Base-by-base conservation (phyloP, 2,797 vertebrate species). In the Myiothlypis coronata region DNA sequence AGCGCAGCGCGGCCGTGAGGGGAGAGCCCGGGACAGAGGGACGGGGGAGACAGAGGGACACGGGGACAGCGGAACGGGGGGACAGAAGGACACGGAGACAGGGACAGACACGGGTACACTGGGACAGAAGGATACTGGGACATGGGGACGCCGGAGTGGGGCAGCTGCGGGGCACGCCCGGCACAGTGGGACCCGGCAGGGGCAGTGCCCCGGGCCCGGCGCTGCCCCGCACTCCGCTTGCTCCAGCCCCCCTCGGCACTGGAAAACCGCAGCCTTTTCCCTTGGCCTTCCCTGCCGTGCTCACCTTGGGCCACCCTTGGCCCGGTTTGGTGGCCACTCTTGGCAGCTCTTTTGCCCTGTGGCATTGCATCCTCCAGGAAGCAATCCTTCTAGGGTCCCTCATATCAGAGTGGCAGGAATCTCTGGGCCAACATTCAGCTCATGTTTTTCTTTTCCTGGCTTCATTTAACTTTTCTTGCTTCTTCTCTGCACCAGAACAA, bases 111-210 rank as follows among this genome's bases (percentile, higher is more conserved):
- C 37, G 37, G 12, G 37, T 37, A 49, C 14, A 9, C 12, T 0
- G 21, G 14, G 23, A 17, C 34, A 12, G 8, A 6, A 3, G 56
- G 24, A 35, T 3, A 12, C 15, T 3, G 56, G 15, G 56, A 12
- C 23, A 35, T 8, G 23, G 23, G 26, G 12, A 28, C 27, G n/a
- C 0, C 2, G 6, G 43, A 6, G 5, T 0, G 12, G 24, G 53
- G 8, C 32, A 30, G 43, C 20, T 23, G 43, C 32, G 5, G 30
- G 24, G 12, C 49, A 44, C 49, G 10, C 1, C 50, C 22, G 39
- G 28, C 3, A 5, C 32, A 11, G 8, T 7, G 32, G 24, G 34
- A 34, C 34, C 34, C 34, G 34, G 34, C 34, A 34, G 34, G 34
- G 34, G 13, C 55, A 5, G 34, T 9, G 15, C 47, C 13, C 3